These are phyloP conservation scores for Hyposoter dolosus DNA, from an alignment of 2,888 invertebrate species.

Conservation along the genomic window DNA sequence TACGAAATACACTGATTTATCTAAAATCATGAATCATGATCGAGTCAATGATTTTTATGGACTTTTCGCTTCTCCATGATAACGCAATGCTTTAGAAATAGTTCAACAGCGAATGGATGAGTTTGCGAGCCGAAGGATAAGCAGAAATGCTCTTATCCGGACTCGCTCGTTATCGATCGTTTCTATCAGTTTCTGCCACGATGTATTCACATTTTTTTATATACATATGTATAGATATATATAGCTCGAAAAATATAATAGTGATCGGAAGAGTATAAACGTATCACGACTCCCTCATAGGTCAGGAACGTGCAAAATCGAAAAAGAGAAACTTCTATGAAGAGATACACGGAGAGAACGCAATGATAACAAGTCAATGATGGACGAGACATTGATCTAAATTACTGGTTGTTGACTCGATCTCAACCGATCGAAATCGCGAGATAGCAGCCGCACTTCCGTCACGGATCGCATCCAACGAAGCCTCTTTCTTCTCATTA, in stretches of 20 bases:
- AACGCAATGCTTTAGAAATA: not conserved
- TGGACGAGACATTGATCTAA: constrained; percentile 68
- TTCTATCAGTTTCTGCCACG: constrained; percentile 28
- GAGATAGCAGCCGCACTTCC: constrained; percentile 47
- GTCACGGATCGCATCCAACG: constrained; percentile 14
- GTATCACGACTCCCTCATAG: constrained; percentile 52
- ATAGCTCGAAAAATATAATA: not conserved
- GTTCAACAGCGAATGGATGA: constrained; percentile 3
- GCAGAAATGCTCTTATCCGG: constrained; percentile 53
- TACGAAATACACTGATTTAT: not conserved
- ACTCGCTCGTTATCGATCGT: constrained; percentile 41
- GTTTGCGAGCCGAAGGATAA: constrained; percentile 3
- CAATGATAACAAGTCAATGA: not conserved
- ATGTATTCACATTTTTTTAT: not conserved
- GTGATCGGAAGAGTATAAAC: constrained; percentile 16
- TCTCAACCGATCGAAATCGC: constrained; percentile 52
- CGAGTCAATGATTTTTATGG: not conserved
- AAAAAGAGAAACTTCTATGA: constrained; percentile 1
- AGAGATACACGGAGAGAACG: not conserved
- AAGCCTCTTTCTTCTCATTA: not conserved
- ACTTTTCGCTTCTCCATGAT: not conserved
- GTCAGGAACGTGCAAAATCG: constrained; percentile 56
- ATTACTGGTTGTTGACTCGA: constrained; percentile 41
- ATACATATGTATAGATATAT: not conserved
- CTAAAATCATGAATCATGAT: not conserved